These are phyloP conservation scores for Pleuronectes platessa DNA, from an alignment of 2,113 vertebrate species.

Conservation along the genomic window DNA sequence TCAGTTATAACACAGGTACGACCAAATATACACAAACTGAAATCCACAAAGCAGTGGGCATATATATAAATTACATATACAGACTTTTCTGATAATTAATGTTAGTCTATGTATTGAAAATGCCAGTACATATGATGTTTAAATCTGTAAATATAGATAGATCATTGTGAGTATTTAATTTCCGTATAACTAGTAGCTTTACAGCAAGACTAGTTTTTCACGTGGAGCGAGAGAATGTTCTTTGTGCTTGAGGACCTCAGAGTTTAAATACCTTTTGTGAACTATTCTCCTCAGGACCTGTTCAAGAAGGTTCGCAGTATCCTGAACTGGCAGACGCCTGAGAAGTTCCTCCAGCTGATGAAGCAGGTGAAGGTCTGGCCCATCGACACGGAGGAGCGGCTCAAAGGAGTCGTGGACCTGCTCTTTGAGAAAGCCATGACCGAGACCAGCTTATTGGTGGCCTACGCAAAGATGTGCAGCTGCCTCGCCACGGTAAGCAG, in stretches of 20 bases:
- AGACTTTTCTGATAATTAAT: no score
- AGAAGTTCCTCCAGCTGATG: conserved; percentile 98
- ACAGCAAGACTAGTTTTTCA: no score
- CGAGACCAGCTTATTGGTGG: conserved; percentile 96
- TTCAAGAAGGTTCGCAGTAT: conserved; percentile 98
- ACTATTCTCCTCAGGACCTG: conserved; percentile 84
- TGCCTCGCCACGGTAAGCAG: conserved; percentile 92
- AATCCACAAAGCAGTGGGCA: background rate
- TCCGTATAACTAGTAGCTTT: no score
- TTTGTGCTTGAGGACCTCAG: background rate
- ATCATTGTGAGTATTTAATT: no score
- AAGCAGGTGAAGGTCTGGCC: conserved; percentile 97
- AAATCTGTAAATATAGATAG: no score
- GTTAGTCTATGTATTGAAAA: no score
- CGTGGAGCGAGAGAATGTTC: background rate
- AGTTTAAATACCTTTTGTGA: background rate
- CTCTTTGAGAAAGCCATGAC: conserved; percentile 98
- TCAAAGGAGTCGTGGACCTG: conserved; percentile 98
- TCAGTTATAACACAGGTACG: conserved; percentile 88
- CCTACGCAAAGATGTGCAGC: conserved; percentile 97
- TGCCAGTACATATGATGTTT: no score
- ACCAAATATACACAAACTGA: background rate
- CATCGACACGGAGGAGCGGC: conserved; percentile 95
- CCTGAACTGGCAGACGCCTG: conserved; percentile 96
- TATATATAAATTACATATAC: background rate